Evolutionary conservation across 1,140 invertebrate species (phyloP), one percentile per base, ranked within the genome.

Genomic region (Berghia stephanieae): DNA sequence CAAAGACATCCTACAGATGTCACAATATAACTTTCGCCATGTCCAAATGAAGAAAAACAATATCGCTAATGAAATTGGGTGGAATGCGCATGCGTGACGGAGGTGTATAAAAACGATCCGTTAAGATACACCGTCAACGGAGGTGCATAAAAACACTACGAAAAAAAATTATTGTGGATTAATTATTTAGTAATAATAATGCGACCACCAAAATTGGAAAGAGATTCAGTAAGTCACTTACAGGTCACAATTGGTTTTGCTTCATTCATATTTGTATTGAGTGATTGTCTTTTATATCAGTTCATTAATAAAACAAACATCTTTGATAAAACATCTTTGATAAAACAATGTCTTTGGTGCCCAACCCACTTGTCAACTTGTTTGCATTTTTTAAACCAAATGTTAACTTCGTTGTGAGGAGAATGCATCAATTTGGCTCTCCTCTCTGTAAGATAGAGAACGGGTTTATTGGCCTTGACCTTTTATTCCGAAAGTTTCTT

Each of bases 161-260:
- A 78, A 4, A 38, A 2, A 69, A 13, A 57, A 16, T 34, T 34
- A 31, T 13, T 68, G n/a, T 3, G 10, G 10, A 5, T 10, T 4
- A 52, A 16, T 4, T 49, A 18, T 27, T 21, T 31, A 49, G 3
- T 55, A 66, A 43, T 24, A 44, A 1, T 40, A 49, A 21, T 36
- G 24, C 36, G 57, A 55, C 34, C 46, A 16, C 8, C 21, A 16
- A 24, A 3, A 0, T 49, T 55, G 13, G 13, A 38, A 31, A 43
- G 27, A 21, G 43, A 63, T 52, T 36, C 4, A 42, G 31, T 40
- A 27, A 36, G 49, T 24, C 31, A 57, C 75, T 82, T 80, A 84
- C 85, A 81, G 66, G 83, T 86, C 55, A 86, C 82, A 38, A 86
- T 83, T 49, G 82, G 83, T 68, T 84, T 86, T 49, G 82, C 80